phyloP scores from a whole-genome alignment of 2,888 invertebrate genomes.

The Caradrina clavipalpis region DNA sequence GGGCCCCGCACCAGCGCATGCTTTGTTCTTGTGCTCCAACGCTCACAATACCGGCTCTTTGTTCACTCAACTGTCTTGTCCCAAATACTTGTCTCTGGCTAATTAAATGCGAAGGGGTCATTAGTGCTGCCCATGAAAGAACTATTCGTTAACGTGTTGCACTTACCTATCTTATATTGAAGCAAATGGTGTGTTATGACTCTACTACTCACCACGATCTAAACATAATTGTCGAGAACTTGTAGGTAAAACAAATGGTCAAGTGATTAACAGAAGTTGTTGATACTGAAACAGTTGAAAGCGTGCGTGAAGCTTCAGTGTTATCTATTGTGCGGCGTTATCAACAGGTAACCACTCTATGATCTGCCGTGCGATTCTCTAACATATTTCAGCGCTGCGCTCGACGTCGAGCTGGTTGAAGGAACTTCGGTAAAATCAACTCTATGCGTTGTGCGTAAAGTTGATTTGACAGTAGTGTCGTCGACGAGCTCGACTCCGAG shows the following conservation, averaged over 20 bases:
- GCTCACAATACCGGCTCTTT: slow-evolving; percentile 25
- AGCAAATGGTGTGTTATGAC: slow-evolving; percentile 19
- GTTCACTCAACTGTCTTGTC: slow-evolving; percentile 46
- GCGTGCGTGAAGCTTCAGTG: not conserved
- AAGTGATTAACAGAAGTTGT: not conserved
- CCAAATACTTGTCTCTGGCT: slow-evolving; percentile 52
- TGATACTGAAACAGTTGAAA: not conserved
- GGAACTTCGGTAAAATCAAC: too few species aligned
- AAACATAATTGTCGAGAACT: too few species aligned
- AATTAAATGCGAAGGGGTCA: slow-evolving; percentile 34
- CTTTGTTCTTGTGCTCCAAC: slow-evolving; percentile 44
- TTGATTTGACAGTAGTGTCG: too few species aligned
- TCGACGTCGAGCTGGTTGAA: too few species aligned
- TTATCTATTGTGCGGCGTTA: not conserved
- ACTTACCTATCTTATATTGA: slow-evolving; percentile 14
- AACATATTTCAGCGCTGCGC: too few species aligned
- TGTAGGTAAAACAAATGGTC: too few species aligned
- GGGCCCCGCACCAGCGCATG: slow-evolving; percentile 2
- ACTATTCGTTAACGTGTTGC: slow-evolving; percentile 5
- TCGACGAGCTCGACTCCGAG: too few species aligned
- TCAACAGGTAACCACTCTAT: slow-evolving; percentile 10
- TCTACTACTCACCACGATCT: too few species aligned
- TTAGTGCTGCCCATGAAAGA: not conserved
- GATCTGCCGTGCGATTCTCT: too few species aligned
- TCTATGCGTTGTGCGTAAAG: too few species aligned